Conservation (phyloP, 2,113 vertebrate species). For the Osmerus mordax region DNA sequence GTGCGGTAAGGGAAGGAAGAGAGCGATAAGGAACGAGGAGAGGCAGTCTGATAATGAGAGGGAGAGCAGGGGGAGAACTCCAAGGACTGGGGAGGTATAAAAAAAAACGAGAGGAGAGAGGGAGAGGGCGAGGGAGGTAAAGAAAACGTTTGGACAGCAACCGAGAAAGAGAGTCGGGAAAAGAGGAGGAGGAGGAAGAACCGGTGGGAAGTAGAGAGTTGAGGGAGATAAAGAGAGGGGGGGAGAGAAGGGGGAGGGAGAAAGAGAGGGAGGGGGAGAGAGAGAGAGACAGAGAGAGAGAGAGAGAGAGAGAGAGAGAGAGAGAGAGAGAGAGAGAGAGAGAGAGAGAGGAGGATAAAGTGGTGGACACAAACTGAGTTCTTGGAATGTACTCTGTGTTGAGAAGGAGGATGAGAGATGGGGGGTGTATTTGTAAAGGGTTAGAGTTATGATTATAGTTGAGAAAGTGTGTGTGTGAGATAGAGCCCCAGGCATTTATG, state of each 20-base stretch:
- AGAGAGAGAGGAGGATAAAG: neutral
- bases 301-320: too few species aligned
- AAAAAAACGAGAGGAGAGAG: too few species aligned
- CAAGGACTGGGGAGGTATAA: too few species aligned
- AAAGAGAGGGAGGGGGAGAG: constrained; percentile 25
- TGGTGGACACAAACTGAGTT: constrained; percentile 43
- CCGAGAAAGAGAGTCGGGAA: neutral
- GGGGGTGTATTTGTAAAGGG: constrained; percentile 39
- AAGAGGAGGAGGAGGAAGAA: neutral
- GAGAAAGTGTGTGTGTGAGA: neutral
- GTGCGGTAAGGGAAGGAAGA: too few species aligned
- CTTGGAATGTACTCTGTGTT: constrained; percentile 47
- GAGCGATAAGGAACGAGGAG: too few species aligned
- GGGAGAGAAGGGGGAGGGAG: neutral
- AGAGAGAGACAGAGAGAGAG: too few species aligned
- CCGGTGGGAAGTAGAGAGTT: neutral
- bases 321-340: too few species aligned
- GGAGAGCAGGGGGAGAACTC: too few species aligned
- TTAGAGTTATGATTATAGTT: constrained; percentile 12
- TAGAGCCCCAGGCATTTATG: neutral
- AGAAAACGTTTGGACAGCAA: neutral
- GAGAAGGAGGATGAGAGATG: constrained; percentile 24
- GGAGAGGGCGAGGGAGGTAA: too few species aligned
- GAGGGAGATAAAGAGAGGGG: neutral
- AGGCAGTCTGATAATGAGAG: too few species aligned